Evolutionary conservation across 2,113 vertebrate genomes (phyloP).

Genomic region (Orycteropus afer): DNA sequence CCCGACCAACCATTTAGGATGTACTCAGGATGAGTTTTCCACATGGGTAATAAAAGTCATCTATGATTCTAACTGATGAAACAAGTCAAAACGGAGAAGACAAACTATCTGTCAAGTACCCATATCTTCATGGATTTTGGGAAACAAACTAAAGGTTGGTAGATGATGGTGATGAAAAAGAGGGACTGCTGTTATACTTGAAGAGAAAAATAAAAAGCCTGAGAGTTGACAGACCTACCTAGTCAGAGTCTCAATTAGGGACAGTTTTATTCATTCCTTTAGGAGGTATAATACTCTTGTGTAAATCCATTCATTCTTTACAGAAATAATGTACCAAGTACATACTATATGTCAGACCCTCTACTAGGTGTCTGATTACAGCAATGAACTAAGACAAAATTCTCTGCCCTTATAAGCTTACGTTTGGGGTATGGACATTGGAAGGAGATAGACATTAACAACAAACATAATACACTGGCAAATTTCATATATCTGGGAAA

Average conservation of each 20-base stretch:
- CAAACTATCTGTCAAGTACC: neutral
- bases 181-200: neutral
- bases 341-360: neutral
- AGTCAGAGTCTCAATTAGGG: neutral
- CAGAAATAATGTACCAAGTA: neutral
- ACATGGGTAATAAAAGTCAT: neutral
- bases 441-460: neutral
- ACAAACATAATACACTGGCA: neutral
- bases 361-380: neutral
- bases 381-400: neutral
- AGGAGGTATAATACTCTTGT: neutral
- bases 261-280: neutral
- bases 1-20: neutral
- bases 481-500: neutral
- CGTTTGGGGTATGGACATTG: neutral
- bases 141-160: conserved; percentile 19
- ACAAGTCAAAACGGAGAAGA: neutral
- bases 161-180: neutral
- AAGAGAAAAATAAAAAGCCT: neutral
- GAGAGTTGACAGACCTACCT: neutral
- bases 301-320: neutral
- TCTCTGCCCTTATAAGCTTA: neutral
- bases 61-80: neutral
- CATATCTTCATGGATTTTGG: neutral
- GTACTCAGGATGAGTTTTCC: neutral